phyloP scores from a whole-genome alignment of 2,797 vertebrate genomes.

The Enoplosus armatus region DNA sequence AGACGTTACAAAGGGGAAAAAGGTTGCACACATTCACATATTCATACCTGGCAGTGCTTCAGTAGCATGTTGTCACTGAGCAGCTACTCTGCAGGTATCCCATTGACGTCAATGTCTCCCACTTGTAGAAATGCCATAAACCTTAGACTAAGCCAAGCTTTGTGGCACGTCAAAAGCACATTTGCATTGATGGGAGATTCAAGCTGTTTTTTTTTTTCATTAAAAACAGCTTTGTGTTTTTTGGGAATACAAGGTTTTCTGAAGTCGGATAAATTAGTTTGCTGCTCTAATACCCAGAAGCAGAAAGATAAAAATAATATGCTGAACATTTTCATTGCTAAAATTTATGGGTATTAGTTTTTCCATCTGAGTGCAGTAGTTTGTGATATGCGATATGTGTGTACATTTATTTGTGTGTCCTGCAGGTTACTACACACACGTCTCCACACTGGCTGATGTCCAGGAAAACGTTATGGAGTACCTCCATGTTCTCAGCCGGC shows the following conservation, averaged over 20 bases:
- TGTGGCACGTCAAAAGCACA: conserved; percentile 37
- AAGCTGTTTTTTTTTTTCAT: conserved; percentile 32
- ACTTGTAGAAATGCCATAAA: conserved; percentile 67
- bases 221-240: conserved; percentile 31
- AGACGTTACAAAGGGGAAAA: conserved; percentile 11
- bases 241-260: conserved; percentile 39
- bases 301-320: conserved; percentile 49
- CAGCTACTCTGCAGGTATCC: conserved; percentile 61
- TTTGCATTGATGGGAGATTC: conserved; percentile 28
- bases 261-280: conserved; percentile 57
- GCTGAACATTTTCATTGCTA: conserved; percentile 14
- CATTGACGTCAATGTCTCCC: conserved; percentile 68
- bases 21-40: conserved; percentile 29
- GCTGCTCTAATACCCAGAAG: conserved; percentile 29
- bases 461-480: conserved; percentile 99
- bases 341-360: not conserved
- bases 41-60: conserved; percentile 57
- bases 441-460: conserved; percentile 95
- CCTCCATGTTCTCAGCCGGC: conserved; percentile 95
- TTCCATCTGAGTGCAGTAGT: conserved; percentile 15
- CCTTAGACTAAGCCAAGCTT: conserved; percentile 47
- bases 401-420: conserved; percentile 31
- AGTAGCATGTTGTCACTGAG: conserved; percentile 46
- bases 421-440: conserved; percentile 96
- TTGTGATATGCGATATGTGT: not conserved